Evolutionary conservation across 2,113 vertebrate genomes (phyloP).

Genomic region (Melanerpes formicivorus): DNA sequence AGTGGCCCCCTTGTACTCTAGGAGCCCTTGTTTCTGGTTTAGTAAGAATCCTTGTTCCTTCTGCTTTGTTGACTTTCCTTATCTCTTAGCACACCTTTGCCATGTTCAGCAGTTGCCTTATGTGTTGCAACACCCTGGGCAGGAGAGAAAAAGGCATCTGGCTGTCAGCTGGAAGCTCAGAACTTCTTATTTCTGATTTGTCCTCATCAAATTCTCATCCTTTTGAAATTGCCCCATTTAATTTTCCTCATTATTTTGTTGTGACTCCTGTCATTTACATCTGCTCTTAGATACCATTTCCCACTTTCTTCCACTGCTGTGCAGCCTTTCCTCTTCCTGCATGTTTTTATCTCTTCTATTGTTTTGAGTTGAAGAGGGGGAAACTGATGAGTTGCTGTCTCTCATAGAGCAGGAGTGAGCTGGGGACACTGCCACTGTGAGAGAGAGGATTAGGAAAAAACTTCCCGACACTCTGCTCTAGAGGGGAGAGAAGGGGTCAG

Average conservation of each 20-base stretch:
- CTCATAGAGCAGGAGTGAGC: neutral
- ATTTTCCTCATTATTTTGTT: conserved; percentile 1
- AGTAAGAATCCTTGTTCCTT: neutral
- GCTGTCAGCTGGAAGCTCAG: neutral
- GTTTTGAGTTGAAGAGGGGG: neutral
- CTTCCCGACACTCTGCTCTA: neutral
- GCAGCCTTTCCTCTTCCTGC: neutral
- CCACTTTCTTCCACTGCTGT: neutral
- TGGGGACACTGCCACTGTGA: neutral
- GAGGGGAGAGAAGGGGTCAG: neutral
- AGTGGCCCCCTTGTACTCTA: neutral
- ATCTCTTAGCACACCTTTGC: neutral
- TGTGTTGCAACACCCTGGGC: neutral
- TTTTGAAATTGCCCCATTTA: neutral
- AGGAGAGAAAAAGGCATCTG: neutral
- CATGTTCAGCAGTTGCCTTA: neutral
- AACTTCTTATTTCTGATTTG: neutral
- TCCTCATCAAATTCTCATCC: neutral
- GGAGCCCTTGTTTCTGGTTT: neutral
- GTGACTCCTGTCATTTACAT: neutral
- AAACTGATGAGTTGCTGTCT: neutral
- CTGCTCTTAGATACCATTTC: neutral
- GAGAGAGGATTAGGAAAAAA: neutral
- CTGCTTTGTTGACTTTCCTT: neutral
- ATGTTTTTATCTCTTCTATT: neutral